A percentile compares a stretch with the other conserved stretches of the same genome.
Evolutionary conservation across 2,113 vertebrate species (phyloP).

Genomic region (Labrus mixtus): DNA sequence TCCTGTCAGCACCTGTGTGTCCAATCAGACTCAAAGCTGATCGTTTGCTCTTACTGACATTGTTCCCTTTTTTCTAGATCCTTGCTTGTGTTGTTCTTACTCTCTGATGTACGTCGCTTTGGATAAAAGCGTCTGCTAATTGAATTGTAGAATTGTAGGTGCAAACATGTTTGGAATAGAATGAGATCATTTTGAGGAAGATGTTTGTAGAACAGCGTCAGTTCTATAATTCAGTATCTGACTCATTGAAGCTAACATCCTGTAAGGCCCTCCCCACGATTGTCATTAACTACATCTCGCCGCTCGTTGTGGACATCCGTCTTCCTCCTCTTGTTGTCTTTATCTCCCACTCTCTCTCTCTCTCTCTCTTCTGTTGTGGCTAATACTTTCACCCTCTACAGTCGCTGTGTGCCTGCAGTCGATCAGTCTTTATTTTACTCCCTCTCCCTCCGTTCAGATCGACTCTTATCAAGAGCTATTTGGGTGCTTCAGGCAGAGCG

Average conservation of each 20-base stretch:
- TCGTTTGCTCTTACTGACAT: too few species aligned
- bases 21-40: too few species aligned
- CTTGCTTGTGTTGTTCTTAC: too few species aligned
- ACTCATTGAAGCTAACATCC: neutral
- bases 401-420: constrained; percentile 21
- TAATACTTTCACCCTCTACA: constrained; percentile 16
- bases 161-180: too few species aligned
- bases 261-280: neutral
- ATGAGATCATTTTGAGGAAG: too few species aligned
- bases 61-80: too few species aligned
- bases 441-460: constrained; percentile 33
- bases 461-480: constrained; percentile 70
- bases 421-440: constrained; percentile 60
- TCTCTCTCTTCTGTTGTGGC: neutral
- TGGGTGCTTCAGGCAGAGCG: constrained; percentile 17
- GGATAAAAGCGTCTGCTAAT: too few species aligned
- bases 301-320: neutral
- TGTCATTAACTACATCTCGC: constrained; percentile 10
- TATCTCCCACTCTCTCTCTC: neutral
- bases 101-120: too few species aligned
- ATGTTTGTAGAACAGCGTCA: neutral
- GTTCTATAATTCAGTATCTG: too few species aligned
- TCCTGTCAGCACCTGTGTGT: too few species aligned
- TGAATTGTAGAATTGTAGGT: too few species aligned
- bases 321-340: neutral